A percentile compares a stretch with the other conserved stretches of the same genome.
phyloP scores from a whole-genome alignment of 2,888 invertebrate genomes.

The Stegana nigrithorax region DNA sequence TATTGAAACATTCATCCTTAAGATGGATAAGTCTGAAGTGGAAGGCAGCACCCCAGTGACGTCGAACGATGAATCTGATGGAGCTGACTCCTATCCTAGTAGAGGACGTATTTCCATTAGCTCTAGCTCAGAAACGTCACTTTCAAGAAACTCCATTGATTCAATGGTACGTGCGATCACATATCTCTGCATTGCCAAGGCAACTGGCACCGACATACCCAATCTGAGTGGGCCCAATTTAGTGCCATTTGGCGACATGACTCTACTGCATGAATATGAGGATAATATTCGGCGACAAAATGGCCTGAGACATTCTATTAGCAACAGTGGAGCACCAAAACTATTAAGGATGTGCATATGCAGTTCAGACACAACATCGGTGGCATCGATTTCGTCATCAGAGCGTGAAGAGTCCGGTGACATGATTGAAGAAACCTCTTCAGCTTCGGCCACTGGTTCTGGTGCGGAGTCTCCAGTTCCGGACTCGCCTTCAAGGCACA shows the following conservation, averaged over 20 bases:
- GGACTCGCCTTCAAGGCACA: not conserved
- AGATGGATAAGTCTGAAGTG: constrained; percentile 22
- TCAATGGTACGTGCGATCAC: constrained; percentile 48
- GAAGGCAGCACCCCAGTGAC: constrained; percentile 5
- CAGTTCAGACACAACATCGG: not conserved
- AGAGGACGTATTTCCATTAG: constrained; percentile 30
- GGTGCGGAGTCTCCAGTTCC: not conserved
- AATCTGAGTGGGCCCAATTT: constrained; percentile 46
- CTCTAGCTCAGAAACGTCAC: constrained; percentile 38
- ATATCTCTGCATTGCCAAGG: constrained; percentile 43
- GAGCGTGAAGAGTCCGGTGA: constrained; percentile 6
- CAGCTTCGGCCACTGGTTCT: not conserved
- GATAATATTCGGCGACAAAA: constrained; percentile 28
- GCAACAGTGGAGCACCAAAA: constrained; percentile 23
- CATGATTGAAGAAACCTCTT: too few species aligned
- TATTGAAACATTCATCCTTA: constrained; percentile 19
- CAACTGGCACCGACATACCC: constrained; percentile 42
- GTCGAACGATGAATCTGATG: constrained; percentile 35
- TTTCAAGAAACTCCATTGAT: constrained; percentile 45
- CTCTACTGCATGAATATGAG: constrained; percentile 41
- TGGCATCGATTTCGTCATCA: not conserved
- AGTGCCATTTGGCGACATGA: constrained; percentile 50
- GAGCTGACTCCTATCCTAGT: constrained; percentile 37
- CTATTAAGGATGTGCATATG: not conserved
- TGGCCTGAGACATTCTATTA: constrained; percentile 48